A percentile compares a stretch with the other conserved stretches of the same genome.
phyloP scores from a whole-genome alignment of 1,140 invertebrate genomes.

The Drosophila repleta region DNA sequence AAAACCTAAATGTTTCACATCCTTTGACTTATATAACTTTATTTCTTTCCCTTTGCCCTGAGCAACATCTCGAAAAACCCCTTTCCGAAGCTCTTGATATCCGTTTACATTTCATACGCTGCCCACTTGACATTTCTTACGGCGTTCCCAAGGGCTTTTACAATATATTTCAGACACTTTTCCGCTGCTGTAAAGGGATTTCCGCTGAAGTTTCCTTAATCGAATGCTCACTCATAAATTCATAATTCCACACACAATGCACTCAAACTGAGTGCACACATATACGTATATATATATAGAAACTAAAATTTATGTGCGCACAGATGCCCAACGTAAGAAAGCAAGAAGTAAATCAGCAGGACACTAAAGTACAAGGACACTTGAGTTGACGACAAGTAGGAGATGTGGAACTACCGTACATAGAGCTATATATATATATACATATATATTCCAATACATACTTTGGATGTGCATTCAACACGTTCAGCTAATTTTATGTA shows the following conservation, averaged over 20 bases:
- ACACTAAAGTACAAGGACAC: conserved; percentile 37
- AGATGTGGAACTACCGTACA: neutral
- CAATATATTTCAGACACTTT: conserved; percentile 19
- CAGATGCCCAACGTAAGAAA: conserved; percentile 78
- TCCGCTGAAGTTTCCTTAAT: conserved; percentile 42
- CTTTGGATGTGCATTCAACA: neutral
- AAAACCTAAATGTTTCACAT: too few species aligned
- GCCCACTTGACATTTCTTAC: conserved; percentile 35
- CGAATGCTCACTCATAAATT: conserved; percentile 50
- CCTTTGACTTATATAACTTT: neutral
- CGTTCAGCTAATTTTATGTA: conserved; percentile 3
- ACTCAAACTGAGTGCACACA: conserved; percentile 26
- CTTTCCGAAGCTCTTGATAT: conserved; percentile 8
- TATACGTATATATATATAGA: conserved; percentile 17
- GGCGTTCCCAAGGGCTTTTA: conserved; percentile 22
- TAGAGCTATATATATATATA: too few species aligned
- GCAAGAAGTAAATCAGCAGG: conserved; percentile 25
- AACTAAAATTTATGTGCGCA: conserved; percentile 65
- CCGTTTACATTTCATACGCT: conserved; percentile 5
- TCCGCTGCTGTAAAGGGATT: conserved; percentile 20
- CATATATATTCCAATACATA: conserved; percentile 1
- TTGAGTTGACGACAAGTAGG: conserved; percentile 76
- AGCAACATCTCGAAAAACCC: neutral
- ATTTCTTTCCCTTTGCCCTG: neutral
- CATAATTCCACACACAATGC: conserved; percentile 20